Conservation (phyloP, 2,888 invertebrate species). For the Spodoptera exigua region DNA sequence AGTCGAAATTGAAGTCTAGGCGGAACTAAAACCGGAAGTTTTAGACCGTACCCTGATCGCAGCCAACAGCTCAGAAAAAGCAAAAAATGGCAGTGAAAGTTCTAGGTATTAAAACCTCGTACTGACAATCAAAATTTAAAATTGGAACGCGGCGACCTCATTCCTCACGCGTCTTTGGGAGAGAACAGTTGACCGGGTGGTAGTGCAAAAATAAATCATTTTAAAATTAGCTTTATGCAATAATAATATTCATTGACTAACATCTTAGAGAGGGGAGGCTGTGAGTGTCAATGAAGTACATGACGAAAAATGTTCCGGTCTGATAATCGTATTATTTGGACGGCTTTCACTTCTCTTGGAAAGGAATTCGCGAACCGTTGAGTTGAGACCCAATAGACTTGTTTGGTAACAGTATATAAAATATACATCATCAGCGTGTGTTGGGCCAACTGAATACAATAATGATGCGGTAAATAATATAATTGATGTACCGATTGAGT, state of each 20-base stretch:
- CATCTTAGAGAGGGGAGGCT: conserved; percentile 40
- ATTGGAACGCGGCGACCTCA: conserved; percentile 85
- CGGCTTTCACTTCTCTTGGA: conserved; percentile 81
- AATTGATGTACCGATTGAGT: conserved; percentile 28
- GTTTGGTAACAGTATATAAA: conserved; percentile 68
- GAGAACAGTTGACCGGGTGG: conserved; percentile 72
- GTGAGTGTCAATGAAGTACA: conserved; percentile 65
- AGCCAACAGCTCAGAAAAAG: conserved; percentile 35
- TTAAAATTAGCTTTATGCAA: conserved; percentile 68
- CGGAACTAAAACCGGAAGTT: conserved; percentile 65
- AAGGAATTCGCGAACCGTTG: conserved; percentile 74
- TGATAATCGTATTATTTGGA: conserved; percentile 79
- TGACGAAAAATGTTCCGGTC: conserved; percentile 75
- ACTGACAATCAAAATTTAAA: conserved; percentile 83
- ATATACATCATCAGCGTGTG: conserved; percentile 54
- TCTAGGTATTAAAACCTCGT: conserved; percentile 65
- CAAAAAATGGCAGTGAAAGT: conserved; percentile 77
- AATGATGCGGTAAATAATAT: conserved; percentile 40
- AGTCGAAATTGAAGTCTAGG: conserved; percentile 51
- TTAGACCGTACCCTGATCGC: conserved; percentile 44
- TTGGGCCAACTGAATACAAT: conserved; percentile 46
- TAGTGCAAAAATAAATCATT: conserved; percentile 78
- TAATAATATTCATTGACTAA: conserved; percentile 63
- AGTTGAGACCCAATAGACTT: conserved; percentile 56
- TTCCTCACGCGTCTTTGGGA: conserved; percentile 77